Evolutionary conservation across 2,888 invertebrate species (phyloP).

Genomic region (Callosobruchus maculatus): DNA sequence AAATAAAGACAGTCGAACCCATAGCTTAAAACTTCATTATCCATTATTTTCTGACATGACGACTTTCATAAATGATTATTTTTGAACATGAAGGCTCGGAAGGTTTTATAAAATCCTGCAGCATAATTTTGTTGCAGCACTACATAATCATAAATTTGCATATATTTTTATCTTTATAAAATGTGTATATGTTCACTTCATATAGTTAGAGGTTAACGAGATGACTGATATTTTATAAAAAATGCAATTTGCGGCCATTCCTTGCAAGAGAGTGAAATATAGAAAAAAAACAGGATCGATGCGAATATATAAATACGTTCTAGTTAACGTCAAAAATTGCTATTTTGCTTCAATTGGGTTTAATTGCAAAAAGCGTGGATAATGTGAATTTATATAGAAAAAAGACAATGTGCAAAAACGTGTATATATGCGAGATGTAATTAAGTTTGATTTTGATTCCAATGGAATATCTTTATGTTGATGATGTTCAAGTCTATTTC

Average conservation of each 20-base stretch:
- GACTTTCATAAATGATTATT: too few relatives aligned
- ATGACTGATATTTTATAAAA: not conserved
- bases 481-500: constrained; percentile 44
- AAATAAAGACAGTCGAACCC: too few relatives aligned
- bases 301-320: not conserved
- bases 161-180: too few relatives aligned
- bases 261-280: not conserved
- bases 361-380: not conserved
- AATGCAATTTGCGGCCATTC: not conserved
- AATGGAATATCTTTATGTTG: constrained; percentile 27
- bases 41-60: too few relatives aligned
- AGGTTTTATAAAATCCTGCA: too few relatives aligned
- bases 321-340: not conserved
- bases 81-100: too few relatives aligned
- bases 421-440: constrained; percentile 8
- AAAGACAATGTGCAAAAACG: not conserved
- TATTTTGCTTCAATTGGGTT: not conserved
- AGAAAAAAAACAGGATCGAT: not conserved
- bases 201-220: not conserved
- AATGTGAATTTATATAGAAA: not conserved
- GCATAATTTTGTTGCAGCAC: too few relatives aligned
- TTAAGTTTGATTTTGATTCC: constrained; percentile 43
- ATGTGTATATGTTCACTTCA: too few relatives aligned
- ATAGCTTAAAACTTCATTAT: too few relatives aligned
- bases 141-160: too few relatives aligned